A percentile compares a stretch with the other conserved stretches of the same genome.
These are phyloP conservation scores for Drosophila suboccidentalis DNA, from an alignment of 2,888 invertebrate species.

Conservation along the genomic window DNA sequence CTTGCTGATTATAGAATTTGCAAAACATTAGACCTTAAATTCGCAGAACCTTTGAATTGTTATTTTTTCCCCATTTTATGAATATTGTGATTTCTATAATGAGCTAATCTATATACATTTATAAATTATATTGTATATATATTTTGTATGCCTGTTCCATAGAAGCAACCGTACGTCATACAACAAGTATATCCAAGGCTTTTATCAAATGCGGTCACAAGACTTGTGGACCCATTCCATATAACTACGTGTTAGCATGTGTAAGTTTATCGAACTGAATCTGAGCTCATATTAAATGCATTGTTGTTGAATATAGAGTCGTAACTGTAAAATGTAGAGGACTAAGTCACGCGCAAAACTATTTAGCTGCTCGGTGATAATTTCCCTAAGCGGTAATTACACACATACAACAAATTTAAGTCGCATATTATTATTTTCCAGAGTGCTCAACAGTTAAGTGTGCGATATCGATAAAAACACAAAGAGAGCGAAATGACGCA, in stretches of 20 bases:
- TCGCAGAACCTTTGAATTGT: neutral
- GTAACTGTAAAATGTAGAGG: conserved; percentile 29
- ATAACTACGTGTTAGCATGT: neutral
- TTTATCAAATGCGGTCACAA: conserved; percentile 7
- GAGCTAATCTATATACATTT: too few relatives aligned
- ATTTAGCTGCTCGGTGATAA: conserved; percentile 48
- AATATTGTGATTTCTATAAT: neutral
- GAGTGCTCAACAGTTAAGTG: conserved; percentile 5
- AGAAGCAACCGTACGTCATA: neutral
- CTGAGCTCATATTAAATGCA: neutral
- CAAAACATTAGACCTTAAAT: neutral
- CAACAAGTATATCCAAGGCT: neutral
- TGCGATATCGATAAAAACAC: conserved; percentile 9
- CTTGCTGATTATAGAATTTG: neutral
- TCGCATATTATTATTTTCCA: conserved; percentile 15
- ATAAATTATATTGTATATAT: too few relatives aligned
- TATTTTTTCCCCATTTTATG: neutral
- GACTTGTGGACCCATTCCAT: neutral
- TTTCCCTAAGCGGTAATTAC: conserved; percentile 37
- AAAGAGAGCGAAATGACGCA: neutral
- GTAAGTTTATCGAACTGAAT: neutral
- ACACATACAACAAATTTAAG: conserved; percentile 12
- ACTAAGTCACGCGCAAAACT: conserved; percentile 40
- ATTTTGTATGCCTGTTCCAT: too few relatives aligned
- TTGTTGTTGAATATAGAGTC: conserved; percentile 14